Base-by-base conservation (phyloP, 1,140 invertebrate species). In the Pectinophora gossypiella region DNA sequence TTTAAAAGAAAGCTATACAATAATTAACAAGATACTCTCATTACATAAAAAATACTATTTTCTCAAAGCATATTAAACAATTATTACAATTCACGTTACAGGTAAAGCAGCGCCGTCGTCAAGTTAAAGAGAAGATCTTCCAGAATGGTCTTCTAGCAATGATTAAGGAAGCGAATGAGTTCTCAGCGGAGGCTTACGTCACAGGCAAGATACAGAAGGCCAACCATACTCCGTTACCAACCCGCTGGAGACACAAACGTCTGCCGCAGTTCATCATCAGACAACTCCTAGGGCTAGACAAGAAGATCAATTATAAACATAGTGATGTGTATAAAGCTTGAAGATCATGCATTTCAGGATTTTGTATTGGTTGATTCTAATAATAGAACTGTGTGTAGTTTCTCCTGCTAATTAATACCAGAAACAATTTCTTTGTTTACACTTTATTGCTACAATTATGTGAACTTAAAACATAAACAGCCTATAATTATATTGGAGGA, bases 121-220 rank as follows among this genome's bases (percentile, higher is more conserved):
- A 93, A 43, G 88, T 88, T 44, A 95, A 93, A 68, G 95, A 97
- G 61, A 95, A 94, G 69, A 73, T 72, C 1, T 97, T 96, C 81
- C 93, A 96, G 67, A 90, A 90, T 0, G 88, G 91, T 46, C 78
- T 96, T 0, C 82, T 95, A 55, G 76, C 88, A 0, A 89, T 94
- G 67, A 90, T 96, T 16, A 91, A 92, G 70, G 77, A 91, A 49
- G 95, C 94, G 0, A 89, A 95, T 56, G 88, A 90, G 15, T 97
- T 96, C 81, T 91, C 94, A 58, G 91, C 95, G 0, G 91, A 92
- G 56, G 68, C 90, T 47, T 95, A 95, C 85, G 93, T 96, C 0
- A 62, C 81, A 0, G 88, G 91, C 13, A 91, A 91, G 60, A 64
- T 96, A 0, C 64, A 87, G 18, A 87, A 90, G 59, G 90, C 93